A percentile compares a stretch with the other conserved stretches of the same genome.
Conservation (phyloP, 2,888 invertebrate species). For the Torymus aiolomorphi region DNA sequence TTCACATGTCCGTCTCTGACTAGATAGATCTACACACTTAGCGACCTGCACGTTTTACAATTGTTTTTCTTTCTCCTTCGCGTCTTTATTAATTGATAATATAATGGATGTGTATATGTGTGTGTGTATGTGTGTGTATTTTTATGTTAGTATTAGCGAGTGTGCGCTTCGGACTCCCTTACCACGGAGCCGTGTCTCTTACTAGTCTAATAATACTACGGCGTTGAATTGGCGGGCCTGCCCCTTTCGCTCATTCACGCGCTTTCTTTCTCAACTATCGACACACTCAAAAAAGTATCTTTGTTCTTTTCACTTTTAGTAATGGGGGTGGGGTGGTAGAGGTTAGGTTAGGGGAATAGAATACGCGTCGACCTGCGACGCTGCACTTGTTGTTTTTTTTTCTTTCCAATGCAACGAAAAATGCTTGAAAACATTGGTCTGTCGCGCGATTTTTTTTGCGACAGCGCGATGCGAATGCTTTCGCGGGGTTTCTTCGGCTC, state of each 20-base stretch:
- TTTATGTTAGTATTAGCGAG: conserved; percentile 21
- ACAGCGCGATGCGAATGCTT: conserved; percentile 21
- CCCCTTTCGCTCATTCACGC: neutral
- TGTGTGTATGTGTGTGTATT: neutral
- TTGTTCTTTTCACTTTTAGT: too few relatives aligned
- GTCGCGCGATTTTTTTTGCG: conserved; percentile 3
- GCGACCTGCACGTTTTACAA: conserved; percentile 27
- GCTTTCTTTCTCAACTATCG: neutral
- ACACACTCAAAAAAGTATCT: too few relatives aligned
- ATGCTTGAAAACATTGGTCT: conserved; percentile 42
- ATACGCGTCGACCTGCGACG: conserved; percentile 48
- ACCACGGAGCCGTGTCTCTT: conserved; percentile 7
- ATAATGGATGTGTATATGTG: neutral
- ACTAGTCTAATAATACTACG: conserved; percentile 44
- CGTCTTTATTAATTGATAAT: neutral
- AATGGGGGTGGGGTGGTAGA: too few relatives aligned
- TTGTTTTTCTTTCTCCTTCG: neutral
- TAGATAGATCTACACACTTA: conserved; percentile 59
- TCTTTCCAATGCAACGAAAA: conserved; percentile 9
- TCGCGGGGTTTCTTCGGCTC: conserved; percentile 20
- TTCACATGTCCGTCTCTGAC: conserved; percentile 60
- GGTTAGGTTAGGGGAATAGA: neutral
- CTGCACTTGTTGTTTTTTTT: neutral
- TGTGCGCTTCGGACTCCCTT: conserved; percentile 25
- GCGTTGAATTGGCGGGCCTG: conserved; percentile 16